These are phyloP conservation scores for Diabrotica virgifera DNA, from an alignment of 1,140 invertebrate genomes.

Conservation along the genomic window DNA sequence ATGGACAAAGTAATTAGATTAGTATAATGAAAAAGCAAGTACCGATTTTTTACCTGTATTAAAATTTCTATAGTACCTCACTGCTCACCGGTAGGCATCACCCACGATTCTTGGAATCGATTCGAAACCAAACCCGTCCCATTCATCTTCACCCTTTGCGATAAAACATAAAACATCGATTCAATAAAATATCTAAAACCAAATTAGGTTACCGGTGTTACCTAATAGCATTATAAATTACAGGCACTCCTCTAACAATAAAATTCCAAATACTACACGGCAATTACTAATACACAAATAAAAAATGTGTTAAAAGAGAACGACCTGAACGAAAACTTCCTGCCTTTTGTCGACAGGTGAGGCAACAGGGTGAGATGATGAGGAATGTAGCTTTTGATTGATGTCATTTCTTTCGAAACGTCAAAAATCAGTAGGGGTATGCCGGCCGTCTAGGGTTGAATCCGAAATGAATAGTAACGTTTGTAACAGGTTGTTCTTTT, in stretches of 20 bases:
- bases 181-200: slow-evolving; percentile 8
- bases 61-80: too few species aligned
- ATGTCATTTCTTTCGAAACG: neutral
- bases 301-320: slow-evolving; percentile 6
- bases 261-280: slow-evolving; percentile 10
- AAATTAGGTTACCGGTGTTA: slow-evolving; percentile 13
- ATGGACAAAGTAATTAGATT: too few species aligned
- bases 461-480: too few species aligned
- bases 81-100: too few species aligned
- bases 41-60: too few species aligned
- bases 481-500: too few species aligned
- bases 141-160: neutral
- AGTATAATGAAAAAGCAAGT: too few species aligned
- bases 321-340: slow-evolving; percentile 1
- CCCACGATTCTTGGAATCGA: neutral
- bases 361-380: neutral
- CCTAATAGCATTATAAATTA: slow-evolving; percentile 10
- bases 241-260: slow-evolving; percentile 9
- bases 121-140: slow-evolving; percentile 1
- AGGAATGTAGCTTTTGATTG: neutral
- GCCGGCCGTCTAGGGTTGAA: too few species aligned
- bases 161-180: slow-evolving; percentile 1
- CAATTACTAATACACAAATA: slow-evolving; percentile 1
- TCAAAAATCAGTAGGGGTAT: too few species aligned
- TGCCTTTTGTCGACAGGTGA: slow-evolving; percentile 7